Percentiles rank a stretch among this genome's conserved stretches.
Conservation (phyloP, 2,888 invertebrate species). For the Agriopis leucophaearia region DNA sequence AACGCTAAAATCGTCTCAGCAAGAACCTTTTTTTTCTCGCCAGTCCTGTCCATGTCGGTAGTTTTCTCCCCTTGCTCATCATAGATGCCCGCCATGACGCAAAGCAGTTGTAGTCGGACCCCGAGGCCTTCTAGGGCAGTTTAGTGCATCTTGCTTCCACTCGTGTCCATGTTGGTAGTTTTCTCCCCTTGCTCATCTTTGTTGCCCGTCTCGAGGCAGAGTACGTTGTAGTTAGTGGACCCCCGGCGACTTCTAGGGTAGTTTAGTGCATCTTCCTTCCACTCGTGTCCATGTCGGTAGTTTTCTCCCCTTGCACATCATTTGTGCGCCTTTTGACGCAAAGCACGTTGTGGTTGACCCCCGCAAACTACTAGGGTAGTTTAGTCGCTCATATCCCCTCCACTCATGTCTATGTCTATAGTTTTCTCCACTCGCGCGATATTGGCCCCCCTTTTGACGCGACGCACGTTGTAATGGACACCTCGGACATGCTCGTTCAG, state of each 20-base stretch:
- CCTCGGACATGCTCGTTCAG: constrained; percentile 16
- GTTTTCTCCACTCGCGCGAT: constrained; percentile 3
- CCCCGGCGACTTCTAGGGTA: not conserved
- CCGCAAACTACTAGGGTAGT: not conserved
- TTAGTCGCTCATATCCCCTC: not conserved
- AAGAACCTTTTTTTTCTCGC: no score
- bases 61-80: no score
- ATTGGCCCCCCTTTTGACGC: constrained; percentile 11
- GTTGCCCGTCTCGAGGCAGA: not conserved
- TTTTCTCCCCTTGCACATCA: not conserved
- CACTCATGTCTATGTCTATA: not conserved
- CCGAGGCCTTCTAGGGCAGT: no score
- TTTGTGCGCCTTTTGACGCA: not conserved
- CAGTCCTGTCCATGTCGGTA: no score
- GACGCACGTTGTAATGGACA: constrained; percentile 14
- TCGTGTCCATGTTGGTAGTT: not conserved
- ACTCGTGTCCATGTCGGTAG: not conserved
- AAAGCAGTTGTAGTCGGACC: no score
- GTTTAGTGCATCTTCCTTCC: not conserved
- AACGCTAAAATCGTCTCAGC: no score
- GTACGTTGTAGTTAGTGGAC: not conserved
- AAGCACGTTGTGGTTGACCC: not conserved
- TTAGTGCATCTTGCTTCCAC: no score
- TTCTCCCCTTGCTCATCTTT: not conserved
- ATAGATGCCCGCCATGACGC: no score